Evolutionary conservation across 2,113 vertebrate species (phyloP).

Genomic region (rabbit (Oryctolagus cuniculus)): DNA sequence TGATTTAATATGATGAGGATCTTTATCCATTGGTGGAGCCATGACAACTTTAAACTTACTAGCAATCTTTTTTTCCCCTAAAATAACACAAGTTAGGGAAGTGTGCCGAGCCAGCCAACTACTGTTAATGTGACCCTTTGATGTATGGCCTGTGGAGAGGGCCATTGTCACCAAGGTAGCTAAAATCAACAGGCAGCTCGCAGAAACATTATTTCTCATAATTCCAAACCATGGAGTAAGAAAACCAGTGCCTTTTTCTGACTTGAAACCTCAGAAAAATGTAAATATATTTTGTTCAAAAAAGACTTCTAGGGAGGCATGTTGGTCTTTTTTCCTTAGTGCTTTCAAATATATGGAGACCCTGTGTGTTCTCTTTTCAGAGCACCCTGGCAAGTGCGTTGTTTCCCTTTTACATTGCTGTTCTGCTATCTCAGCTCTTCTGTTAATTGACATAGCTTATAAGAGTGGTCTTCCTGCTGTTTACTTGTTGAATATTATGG

Average conservation of each 20-base stretch:
- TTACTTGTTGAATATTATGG: too few relatives aligned
- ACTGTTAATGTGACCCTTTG: neutral
- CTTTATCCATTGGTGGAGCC: neutral
- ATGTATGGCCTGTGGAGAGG: slow-evolving; percentile 42
- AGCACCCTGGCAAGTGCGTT: neutral
- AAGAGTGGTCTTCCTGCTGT: neutral
- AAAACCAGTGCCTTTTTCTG: slow-evolving; percentile 26
- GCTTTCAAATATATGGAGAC: slow-evolving; percentile 33
- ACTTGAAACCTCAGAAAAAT: slow-evolving; percentile 54
- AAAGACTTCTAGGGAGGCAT: neutral
- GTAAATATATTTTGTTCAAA: slow-evolving; percentile 22
- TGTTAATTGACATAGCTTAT: neutral
- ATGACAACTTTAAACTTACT: slow-evolving; percentile 56
- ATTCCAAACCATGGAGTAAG: slow-evolving; percentile 53
- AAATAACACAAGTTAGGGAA: slow-evolving; percentile 29
- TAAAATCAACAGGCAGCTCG: neutral
- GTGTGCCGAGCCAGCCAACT: neutral
- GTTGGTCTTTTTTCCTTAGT: neutral
- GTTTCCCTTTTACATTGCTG: slow-evolving; percentile 48
- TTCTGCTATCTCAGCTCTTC: neutral
- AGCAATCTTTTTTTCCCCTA: slow-evolving; percentile 55
- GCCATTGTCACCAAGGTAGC: slow-evolving; percentile 49
- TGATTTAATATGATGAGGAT: slow-evolving; percentile 54
- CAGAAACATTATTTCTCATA: slow-evolving; percentile 53
- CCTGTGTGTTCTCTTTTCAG: neutral